phyloP scores from a whole-genome alignment of 2,797 vertebrate species.

The Cossypha dichroa region DNA sequence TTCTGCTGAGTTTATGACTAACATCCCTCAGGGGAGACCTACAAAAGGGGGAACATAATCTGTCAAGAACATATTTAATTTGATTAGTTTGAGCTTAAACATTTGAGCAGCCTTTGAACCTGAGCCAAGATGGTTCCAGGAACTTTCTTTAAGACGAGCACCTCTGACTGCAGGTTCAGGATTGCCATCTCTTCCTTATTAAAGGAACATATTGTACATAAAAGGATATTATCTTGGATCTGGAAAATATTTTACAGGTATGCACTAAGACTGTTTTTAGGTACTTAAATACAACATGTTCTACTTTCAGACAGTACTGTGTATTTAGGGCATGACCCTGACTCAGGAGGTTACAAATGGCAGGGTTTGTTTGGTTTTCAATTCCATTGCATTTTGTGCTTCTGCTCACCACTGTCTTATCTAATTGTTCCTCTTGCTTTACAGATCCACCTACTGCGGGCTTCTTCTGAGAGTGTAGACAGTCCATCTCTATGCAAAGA shows the following conservation, averaged over 20 bases:
- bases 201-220: neutral
- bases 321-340: neutral
- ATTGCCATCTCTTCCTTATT: neutral
- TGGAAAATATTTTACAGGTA: neutral
- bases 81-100: constrained; percentile 27
- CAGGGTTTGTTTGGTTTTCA: neutral
- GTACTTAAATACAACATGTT: neutral
- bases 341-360: neutral
- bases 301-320: neutral
- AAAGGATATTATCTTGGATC: neutral
- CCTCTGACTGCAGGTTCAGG: neutral
- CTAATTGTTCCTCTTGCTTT: neutral
- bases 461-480: neutral
- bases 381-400: neutral
- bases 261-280: neutral
- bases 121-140: neutral
- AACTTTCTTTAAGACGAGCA: neutral
- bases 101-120: constrained; percentile 27
- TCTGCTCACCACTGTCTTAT: neutral
- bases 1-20: constrained; percentile 17
- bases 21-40: neutral
- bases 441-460: neutral
- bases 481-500: neutral
- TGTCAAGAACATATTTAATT: neutral
- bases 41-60: neutral